Evolutionary conservation across 2,113 vertebrate genomes (phyloP).

Genomic region (Tamias sibiricus): DNA sequence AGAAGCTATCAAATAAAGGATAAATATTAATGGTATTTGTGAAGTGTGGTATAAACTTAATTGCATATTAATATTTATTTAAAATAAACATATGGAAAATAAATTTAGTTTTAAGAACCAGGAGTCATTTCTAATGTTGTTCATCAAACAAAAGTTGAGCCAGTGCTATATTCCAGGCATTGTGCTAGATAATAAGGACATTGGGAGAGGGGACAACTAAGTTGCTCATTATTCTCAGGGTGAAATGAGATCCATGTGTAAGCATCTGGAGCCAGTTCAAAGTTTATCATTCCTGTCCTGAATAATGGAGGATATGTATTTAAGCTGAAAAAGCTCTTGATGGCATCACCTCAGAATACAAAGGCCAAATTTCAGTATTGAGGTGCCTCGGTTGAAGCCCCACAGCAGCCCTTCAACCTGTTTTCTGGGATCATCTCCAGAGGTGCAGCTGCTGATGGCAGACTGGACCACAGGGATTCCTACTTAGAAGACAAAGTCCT

Average conservation of each 20-base stretch:
- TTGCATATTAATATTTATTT: slow-evolving; percentile 79
- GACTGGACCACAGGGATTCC: not conserved
- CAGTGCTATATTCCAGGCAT: not conserved
- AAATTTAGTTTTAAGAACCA: slow-evolving; percentile 65
- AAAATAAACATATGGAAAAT: slow-evolving; percentile 62
- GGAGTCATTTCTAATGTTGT: slow-evolving; percentile 43
- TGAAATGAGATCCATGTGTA: not conserved
- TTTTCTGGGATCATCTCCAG: not conserved
- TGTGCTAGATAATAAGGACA: not conserved
- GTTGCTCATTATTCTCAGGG: not conserved
- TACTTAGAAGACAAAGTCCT: not conserved
- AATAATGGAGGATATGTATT: not conserved
- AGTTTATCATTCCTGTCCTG: not conserved
- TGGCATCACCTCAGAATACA: not conserved
- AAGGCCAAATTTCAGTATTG: not conserved
- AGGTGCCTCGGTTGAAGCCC: not conserved
- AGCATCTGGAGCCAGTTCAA: not conserved
- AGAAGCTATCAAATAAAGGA: slow-evolving; percentile 65
- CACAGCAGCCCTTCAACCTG: not conserved
- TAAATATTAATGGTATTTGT: slow-evolving; percentile 80
- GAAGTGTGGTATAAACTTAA: slow-evolving; percentile 60
- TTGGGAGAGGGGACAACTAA: not conserved
- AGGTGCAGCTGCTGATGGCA: not conserved
- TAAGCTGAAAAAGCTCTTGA: not conserved
- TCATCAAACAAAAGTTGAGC: slow-evolving; percentile 1